Evolutionary conservation across 2,113 vertebrate species (phyloP).

Genomic region (Turnix velox): DNA sequence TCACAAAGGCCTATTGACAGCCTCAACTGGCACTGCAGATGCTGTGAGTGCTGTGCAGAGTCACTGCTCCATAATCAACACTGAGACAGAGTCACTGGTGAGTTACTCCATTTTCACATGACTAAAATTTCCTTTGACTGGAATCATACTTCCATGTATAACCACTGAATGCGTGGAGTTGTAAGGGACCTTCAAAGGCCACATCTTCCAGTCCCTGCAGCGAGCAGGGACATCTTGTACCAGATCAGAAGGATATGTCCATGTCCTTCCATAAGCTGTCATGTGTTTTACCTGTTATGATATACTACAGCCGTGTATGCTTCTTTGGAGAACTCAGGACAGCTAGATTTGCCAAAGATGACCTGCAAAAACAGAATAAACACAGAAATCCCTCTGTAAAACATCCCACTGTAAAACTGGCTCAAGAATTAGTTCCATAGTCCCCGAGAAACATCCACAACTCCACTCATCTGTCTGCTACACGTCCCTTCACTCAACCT

Average conservation of each 20-base stretch:
- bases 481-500: neutral
- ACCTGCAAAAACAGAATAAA: conserved; percentile 74
- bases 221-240: too few species aligned
- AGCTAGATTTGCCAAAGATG: conserved; percentile 99
- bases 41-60: neutral
- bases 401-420: neutral
- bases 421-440: neutral
- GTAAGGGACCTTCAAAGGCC: too few species aligned
- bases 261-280: neutral
- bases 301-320: conserved; percentile 97
- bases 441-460: neutral
- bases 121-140: neutral
- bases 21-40: neutral
- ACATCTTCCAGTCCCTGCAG: too few species aligned
- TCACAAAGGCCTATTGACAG: neutral
- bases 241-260: too few species aligned
- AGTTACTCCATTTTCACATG: neutral
- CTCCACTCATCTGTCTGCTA: neutral
- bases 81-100: neutral
- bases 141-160: neutral
- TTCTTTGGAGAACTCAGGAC: conserved; percentile 94
- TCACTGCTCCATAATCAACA: neutral
- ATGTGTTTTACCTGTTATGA: conserved; percentile 88
- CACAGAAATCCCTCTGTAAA: neutral
- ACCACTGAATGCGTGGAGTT: too few species aligned